Base-by-base conservation (phyloP, 2,888 invertebrate genomes). In the Amiota minor region DNA sequence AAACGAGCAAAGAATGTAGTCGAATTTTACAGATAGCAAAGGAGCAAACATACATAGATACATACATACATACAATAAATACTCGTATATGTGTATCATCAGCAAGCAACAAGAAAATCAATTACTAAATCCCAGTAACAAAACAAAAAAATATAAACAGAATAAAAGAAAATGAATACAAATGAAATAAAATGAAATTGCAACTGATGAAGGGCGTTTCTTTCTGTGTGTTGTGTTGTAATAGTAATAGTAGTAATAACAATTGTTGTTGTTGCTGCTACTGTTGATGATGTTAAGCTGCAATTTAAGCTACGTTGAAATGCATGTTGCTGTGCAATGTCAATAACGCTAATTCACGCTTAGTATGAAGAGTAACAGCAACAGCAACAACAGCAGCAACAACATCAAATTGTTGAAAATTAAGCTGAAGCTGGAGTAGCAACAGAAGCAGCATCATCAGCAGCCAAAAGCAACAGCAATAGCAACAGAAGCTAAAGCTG, bases 221-320 rank as follows among this genome's bases (percentile, higher is more conserved):
- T n/a, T n/a, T n/a, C n/a, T n/a, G n/a, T 35, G 35, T 35, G 35
- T 35, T 35, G 35, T 35, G 35, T 6, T 35, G 35, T 35, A 23
- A 3, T 23, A 23, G 23, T 23, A 23, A 3, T 35, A 35, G 35
- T 35, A 35, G 35, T 35, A 59, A 59, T 2, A 20, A 59, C 18
- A 18, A 20, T 59, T 18, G 16, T 9, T 18, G 59, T 59, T 59
- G 59, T 9, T 23, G 45, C 20, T 23, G 61, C 11, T 35, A 14
- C 23, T 23, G 61, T 14, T 61, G 61, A 10, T 12, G 61, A 9
- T 62, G 62, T 35, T 59, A 18, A 16, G 59, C 59, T 62, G 61
- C 61, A 61, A 61, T 61, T 61, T 61, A 62, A 62, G 62, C 62
- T 62, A 35, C 62, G 62, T 62, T 14, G 35, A 62, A 62, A 62